These are phyloP conservation scores for Varanus salvator DNA, from an alignment of 2,113 vertebrate species.

Conservation along the genomic window DNA sequence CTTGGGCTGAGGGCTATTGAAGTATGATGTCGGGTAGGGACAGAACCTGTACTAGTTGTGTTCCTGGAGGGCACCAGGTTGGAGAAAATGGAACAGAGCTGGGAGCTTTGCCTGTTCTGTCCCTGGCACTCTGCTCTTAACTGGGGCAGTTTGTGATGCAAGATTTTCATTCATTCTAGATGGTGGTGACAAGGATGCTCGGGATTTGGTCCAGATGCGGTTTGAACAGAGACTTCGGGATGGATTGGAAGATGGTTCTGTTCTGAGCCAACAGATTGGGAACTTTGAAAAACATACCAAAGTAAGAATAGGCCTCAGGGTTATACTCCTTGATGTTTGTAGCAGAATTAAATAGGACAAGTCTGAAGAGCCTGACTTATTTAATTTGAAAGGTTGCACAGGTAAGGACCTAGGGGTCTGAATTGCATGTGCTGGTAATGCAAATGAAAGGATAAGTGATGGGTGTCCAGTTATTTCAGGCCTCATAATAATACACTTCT, in stretches of 20 bases:
- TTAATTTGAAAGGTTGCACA: neutral
- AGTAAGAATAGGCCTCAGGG: conserved; percentile 67
- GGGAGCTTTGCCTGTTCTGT: conserved; percentile 30
- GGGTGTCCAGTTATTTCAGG: neutral
- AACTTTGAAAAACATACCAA: conserved; percentile 92
- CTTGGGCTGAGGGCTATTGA: neutral
- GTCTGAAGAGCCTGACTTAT: neutral
- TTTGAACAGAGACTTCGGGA: conserved; percentile 87
- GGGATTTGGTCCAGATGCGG: conserved; percentile 88
- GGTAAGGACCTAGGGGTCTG: neutral
- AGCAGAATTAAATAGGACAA: neutral
- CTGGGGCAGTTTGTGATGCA: conserved; percentile 10
- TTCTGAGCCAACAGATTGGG: conserved; percentile 80
- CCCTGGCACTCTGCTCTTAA: conserved; percentile 33
- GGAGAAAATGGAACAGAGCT: neutral
- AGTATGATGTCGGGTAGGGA: neutral
- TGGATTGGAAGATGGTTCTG: conserved; percentile 79
- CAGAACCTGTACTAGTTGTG: neutral
- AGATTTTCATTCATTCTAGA: conserved; percentile 72
- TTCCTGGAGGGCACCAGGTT: neutral
- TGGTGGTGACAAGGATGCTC: conserved; percentile 93
- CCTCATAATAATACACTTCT: neutral
- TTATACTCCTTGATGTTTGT: neutral
- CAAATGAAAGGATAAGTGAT: neutral
- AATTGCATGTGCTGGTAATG: neutral